Evolutionary conservation across 2,113 vertebrate genomes (phyloP).

Genomic region (Pelobates fuscus): DNA sequence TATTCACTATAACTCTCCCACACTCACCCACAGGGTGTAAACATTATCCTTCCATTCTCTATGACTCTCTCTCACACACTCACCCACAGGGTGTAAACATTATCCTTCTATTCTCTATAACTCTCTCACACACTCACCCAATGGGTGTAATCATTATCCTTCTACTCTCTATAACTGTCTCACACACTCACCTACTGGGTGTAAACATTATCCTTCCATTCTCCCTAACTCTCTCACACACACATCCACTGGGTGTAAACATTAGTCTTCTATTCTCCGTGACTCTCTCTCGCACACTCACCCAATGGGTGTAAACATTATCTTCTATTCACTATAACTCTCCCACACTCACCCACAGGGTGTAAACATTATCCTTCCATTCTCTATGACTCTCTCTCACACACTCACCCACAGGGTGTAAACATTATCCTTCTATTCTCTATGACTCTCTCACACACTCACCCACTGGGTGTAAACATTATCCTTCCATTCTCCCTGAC

Average conservation of each 20-base stretch:
- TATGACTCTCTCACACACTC: neutral
- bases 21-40: constrained; percentile 50
- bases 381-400: neutral
- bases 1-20: constrained; percentile 58
- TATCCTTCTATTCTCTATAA: neutral
- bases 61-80: neutral
- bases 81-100: too few species aligned
- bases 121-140: neutral
- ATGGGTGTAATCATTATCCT: neutral
- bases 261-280: neutral
- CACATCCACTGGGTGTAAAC: neutral
- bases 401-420: neutral
- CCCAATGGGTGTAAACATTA: neutral
- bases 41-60: constrained; percentile 44
- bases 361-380: neutral
- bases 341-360: neutral
- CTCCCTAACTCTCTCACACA: neutral
- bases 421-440: too few species aligned
- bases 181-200: neutral
- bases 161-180: neutral
- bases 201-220: too few species aligned
- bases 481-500: neutral
- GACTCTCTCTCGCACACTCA: neutral
- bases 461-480: neutral
- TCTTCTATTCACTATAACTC: neutral